Percentiles rank a stretch among this genome's conserved stretches.
phyloP scores from a whole-genome alignment of 2,888 invertebrate species.

The Thereva unica region DNA sequence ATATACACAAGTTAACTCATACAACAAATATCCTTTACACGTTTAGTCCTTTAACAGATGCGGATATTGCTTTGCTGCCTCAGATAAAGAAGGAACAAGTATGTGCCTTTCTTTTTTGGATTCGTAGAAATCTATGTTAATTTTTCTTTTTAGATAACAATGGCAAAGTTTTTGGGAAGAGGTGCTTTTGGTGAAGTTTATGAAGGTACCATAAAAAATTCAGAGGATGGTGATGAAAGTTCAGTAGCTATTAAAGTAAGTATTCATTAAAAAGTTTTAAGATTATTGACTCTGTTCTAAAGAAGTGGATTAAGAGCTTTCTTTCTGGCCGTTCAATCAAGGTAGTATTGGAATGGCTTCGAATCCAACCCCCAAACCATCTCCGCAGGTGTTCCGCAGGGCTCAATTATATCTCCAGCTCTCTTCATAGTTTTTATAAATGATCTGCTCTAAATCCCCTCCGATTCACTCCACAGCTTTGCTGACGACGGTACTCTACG shows the following conservation, averaged over 20 bases:
- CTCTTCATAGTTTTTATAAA: too few species aligned
- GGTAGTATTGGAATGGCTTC: too few species aligned
- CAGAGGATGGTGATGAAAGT: constrained; percentile 66
- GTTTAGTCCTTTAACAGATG: constrained; percentile 68
- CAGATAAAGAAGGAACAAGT: constrained; percentile 81
- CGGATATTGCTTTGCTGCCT: constrained; percentile 78
- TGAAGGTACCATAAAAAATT: constrained; percentile 81
- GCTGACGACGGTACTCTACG: too few species aligned
- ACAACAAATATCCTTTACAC: constrained; percentile 84
- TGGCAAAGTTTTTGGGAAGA: constrained; percentile 88
- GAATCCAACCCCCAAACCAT: too few species aligned
- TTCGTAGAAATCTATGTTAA: not conserved
- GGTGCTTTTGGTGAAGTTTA: constrained; percentile 98
- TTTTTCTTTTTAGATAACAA: constrained; percentile 62
- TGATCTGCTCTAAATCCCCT: too few species aligned
- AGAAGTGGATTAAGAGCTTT: too few species aligned
- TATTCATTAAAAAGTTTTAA: constrained; percentile 5
- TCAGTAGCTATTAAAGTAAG: constrained; percentile 90
- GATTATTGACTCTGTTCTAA: too few species aligned
- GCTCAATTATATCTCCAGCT: too few species aligned
- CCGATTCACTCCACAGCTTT: too few species aligned
- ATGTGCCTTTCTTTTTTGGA: not conserved
- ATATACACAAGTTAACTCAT: constrained; percentile 71
- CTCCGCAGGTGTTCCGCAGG: too few species aligned
- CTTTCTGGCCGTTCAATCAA: too few species aligned